These are phyloP conservation scores for Alsophila aescularia DNA, from an alignment of 2,888 invertebrate genomes.

Conservation along the genomic window DNA sequence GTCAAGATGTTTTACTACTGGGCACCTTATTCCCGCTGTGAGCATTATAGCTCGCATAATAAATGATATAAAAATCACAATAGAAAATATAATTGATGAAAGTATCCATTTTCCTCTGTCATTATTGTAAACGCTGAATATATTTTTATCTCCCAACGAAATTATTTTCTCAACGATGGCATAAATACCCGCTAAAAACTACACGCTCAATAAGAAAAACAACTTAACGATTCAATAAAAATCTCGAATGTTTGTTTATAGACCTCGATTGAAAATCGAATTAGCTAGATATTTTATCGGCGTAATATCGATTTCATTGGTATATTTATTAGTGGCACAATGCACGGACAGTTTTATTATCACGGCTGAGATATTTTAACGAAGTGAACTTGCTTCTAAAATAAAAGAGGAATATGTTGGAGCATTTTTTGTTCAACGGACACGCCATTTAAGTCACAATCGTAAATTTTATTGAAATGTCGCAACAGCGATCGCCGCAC, in stretches of 20 bases:
- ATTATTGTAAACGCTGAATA: constrained; percentile 15
- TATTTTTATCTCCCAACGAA: constrained; percentile 1
- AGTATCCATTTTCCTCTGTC: constrained; percentile 4
- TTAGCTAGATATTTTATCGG: constrained; percentile 46
- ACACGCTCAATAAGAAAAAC: constrained; percentile 35
- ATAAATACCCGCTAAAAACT: constrained; percentile 38
- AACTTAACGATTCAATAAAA: constrained; percentile 39
- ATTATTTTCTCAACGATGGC: constrained; percentile 21
- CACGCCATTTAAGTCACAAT: constrained; percentile 83
- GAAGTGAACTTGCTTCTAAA: constrained; percentile 75
- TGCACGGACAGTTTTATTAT: constrained; percentile 76
- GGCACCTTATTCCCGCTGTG: background rate
- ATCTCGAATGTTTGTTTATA: constrained; percentile 42
- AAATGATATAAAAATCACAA: background rate
- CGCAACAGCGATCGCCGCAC: constrained; percentile 81
- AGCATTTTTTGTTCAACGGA: constrained; percentile 77
- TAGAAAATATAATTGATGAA: constrained; percentile 6
- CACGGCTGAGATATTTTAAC: constrained; percentile 79
- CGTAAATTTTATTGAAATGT: constrained; percentile 85
- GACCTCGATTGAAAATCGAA: constrained; percentile 45
- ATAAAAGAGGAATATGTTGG: constrained; percentile 77
- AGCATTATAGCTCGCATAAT: background rate
- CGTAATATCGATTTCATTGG: constrained; percentile 67
- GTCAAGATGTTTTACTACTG: constrained; percentile 7
- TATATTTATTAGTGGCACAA: constrained; percentile 66